phyloP scores from a whole-genome alignment of 2,797 vertebrate species.

The Mormyrus proboscirostris region DNA sequence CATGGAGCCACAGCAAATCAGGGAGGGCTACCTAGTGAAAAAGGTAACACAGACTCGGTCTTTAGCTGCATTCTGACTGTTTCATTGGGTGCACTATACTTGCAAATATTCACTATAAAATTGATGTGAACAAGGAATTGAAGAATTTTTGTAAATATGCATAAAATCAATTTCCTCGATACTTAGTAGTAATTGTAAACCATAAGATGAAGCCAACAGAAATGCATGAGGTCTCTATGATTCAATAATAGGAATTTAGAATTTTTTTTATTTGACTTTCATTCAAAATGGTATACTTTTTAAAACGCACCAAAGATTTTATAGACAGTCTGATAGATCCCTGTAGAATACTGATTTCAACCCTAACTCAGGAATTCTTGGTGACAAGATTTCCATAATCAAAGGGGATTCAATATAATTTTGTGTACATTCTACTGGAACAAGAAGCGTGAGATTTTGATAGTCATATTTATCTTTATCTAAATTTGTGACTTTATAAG shows the following conservation, averaged over 20 bases:
- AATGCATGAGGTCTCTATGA: background rate
- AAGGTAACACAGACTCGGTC: slow-evolving; percentile 48
- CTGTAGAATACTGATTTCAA: background rate
- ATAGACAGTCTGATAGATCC: background rate
- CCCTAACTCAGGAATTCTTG: background rate
- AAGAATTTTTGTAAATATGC: background rate
- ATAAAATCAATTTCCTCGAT: background rate
- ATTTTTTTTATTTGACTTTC: background rate
- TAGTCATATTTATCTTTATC: background rate
- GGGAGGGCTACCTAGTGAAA: slow-evolving; percentile 70
- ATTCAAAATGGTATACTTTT: background rate
- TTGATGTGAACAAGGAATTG: background rate
- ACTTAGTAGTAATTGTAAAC: background rate
- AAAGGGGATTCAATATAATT: background rate
- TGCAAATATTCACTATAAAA: background rate
- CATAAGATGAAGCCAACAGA: background rate
- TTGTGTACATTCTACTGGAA: background rate
- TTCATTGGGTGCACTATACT: background rate
- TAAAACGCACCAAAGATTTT: background rate
- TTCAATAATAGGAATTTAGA: background rate
- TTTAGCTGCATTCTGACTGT: background rate
- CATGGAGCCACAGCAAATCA: slow-evolving; percentile 54
- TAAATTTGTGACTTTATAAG: background rate
- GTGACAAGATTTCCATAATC: background rate
- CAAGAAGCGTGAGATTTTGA: background rate